Evolutionary conservation across 2,113 vertebrate genomes (phyloP).

Genomic region (human (Homo sapiens)): DNA sequence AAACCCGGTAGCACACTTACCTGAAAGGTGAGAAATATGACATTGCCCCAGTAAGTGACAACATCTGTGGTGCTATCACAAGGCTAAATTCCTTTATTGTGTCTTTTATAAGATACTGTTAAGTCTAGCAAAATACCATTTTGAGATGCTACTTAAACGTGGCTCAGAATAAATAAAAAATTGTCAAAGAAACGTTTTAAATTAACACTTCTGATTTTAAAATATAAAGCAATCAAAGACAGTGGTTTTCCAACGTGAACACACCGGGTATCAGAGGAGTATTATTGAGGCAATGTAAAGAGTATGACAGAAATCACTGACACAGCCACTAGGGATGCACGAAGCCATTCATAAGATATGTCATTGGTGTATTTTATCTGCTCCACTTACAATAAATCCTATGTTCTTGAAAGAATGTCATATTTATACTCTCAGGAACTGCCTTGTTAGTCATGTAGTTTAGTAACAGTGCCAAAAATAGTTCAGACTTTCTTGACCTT

Average conservation of each 20-base stretch:
- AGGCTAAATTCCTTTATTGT: background rate
- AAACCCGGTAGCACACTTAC: background rate
- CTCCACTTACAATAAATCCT: background rate
- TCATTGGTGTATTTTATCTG: background rate
- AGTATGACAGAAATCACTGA: background rate
- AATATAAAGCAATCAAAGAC: background rate
- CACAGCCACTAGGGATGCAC: background rate
- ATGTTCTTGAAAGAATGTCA: background rate
- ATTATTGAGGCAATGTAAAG: background rate
- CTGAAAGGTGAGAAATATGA: background rate
- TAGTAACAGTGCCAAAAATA: background rate
- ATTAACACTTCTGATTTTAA: background rate
- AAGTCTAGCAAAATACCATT: background rate
- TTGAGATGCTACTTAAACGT: background rate
- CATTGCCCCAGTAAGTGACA: background rate
- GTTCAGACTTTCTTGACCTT: background rate
- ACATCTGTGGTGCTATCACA: background rate
- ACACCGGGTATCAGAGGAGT: background rate
- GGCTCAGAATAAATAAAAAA: background rate
- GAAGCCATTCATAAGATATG: background rate
- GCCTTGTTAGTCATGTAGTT: background rate
- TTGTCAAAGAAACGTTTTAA: background rate
- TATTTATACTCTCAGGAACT: background rate
- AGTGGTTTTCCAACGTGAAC: background rate
- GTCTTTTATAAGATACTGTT: background rate